These are phyloP conservation scores for Hemibagrus wyckioides DNA, from an alignment of 2,113 vertebrate genomes.

Conservation along the genomic window DNA sequence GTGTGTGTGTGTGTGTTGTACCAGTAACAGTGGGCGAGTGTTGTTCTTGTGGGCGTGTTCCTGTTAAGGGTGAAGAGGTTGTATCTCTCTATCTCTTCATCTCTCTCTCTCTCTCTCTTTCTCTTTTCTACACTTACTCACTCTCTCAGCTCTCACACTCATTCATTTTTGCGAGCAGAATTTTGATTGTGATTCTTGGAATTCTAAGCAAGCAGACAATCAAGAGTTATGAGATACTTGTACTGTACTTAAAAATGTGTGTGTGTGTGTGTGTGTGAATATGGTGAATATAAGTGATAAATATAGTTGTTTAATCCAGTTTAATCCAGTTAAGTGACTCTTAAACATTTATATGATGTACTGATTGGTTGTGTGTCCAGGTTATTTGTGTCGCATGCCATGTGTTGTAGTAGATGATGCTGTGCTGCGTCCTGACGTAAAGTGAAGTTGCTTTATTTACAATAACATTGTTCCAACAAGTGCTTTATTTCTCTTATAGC, in stretches of 20 bases:
- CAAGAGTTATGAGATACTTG: background rate
- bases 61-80: background rate
- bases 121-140: conserved; percentile 69
- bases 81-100: background rate
- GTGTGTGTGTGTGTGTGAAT: background rate
- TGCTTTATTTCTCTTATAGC: no score
- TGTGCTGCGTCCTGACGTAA: background rate
- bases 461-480: no score
- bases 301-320: background rate
- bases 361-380: background rate
- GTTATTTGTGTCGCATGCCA: no score
- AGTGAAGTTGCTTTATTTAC: background rate
- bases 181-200: background rate
- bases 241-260: background rate
- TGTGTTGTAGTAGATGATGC: background rate
- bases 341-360: background rate
- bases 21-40: background rate
- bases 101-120: conserved; percentile 3
- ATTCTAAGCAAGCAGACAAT: background rate
- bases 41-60: conserved; percentile 11
- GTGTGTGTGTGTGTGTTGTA: background rate
- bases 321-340: background rate
- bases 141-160: background rate
- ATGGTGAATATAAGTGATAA: no score
- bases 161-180: background rate